phyloP scores from a whole-genome alignment of 23 tunicate species.

The Styela clava region DNA sequence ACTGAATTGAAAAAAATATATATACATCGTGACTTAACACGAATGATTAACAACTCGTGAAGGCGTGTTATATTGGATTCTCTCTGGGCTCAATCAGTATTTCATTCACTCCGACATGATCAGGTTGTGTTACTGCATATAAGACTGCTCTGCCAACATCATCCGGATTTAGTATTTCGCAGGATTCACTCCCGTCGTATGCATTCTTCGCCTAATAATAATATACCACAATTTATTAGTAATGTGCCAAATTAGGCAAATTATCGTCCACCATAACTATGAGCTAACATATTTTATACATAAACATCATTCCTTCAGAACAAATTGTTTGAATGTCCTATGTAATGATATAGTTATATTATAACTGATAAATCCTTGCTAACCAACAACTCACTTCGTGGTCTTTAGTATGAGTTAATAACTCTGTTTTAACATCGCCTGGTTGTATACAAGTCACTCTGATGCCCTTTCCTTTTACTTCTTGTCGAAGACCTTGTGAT shows the following conservation, averaged over 20 bases:
- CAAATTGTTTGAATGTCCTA: too few relatives aligned
- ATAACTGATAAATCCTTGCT: too few relatives aligned
- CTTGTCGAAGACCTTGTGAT: conserved; percentile 82
- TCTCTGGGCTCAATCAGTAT: conserved; percentile 74
- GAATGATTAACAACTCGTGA: neutral
- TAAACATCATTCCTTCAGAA: too few relatives aligned
- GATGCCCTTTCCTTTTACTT: conserved; percentile 71
- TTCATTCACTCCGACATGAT: conserved; percentile 79
- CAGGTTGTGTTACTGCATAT: conserved; percentile 76
- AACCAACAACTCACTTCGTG: conserved; percentile 49
- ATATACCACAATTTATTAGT: too few relatives aligned
- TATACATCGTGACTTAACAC: neutral
- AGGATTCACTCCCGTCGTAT: conserved; percentile 40
- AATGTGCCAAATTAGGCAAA: too few relatives aligned
- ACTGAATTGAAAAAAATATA: too few relatives aligned
- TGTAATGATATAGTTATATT: too few relatives aligned
- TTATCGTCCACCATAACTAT: too few relatives aligned
- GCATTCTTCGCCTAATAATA: conserved; percentile 48
- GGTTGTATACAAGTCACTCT: conserved; percentile 94
- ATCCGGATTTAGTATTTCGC: conserved; percentile 65
- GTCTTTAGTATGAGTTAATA: conserved; percentile 28
- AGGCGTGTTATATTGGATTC: conserved; percentile 41
- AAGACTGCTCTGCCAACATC: conserved; percentile 75
- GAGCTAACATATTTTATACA: too few relatives aligned
- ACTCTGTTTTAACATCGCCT: conserved; percentile 87